These are phyloP conservation scores for Coelopa frigida DNA, from an alignment of 1,140 invertebrate genomes.

Conservation along the genomic window DNA sequence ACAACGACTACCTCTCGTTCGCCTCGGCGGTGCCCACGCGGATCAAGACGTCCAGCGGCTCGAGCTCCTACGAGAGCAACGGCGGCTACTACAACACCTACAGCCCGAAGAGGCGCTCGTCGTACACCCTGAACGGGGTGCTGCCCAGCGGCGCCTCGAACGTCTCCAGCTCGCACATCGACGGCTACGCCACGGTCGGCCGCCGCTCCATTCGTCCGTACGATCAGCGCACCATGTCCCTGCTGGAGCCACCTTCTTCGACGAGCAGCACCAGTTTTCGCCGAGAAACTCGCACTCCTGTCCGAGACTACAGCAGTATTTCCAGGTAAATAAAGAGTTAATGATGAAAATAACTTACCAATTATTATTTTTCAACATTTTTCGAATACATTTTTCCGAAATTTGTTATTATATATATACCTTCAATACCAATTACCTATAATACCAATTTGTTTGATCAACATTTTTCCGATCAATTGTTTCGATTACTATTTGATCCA, in stretches of 20 bases:
- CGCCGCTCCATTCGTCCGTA: slow-evolving; percentile 32
- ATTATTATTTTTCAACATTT: too few species aligned
- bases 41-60: slow-evolving; percentile 33
- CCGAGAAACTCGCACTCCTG: slow-evolving; percentile 28
- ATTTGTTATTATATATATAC: too few species aligned
- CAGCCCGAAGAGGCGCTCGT: slow-evolving; percentile 39
- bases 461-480: too few species aligned
- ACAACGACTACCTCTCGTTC: slow-evolving; percentile 22
- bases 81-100: slow-evolving; percentile 38
- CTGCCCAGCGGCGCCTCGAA: slow-evolving; percentile 19
- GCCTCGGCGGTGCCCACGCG: slow-evolving; percentile 26
- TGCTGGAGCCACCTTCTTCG: slow-evolving; percentile 29
- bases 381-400: too few species aligned
- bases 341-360: background rate
- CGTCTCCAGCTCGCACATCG: slow-evolving; percentile 17
- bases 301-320: slow-evolving; percentile 35
- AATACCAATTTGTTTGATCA: too few species aligned
- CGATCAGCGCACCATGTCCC: slow-evolving; percentile 40
- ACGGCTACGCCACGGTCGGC: slow-evolving; percentile 41
- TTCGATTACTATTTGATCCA: too few species aligned
- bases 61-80: slow-evolving; percentile 30
- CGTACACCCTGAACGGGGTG: slow-evolving; percentile 34
- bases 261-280: slow-evolving; percentile 21
- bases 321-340: slow-evolving; percentile 26
- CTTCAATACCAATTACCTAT: too few species aligned